Evolutionary conservation across 1,140 invertebrate species (phyloP).

Genomic region (Drosophila kanapiae): DNA sequence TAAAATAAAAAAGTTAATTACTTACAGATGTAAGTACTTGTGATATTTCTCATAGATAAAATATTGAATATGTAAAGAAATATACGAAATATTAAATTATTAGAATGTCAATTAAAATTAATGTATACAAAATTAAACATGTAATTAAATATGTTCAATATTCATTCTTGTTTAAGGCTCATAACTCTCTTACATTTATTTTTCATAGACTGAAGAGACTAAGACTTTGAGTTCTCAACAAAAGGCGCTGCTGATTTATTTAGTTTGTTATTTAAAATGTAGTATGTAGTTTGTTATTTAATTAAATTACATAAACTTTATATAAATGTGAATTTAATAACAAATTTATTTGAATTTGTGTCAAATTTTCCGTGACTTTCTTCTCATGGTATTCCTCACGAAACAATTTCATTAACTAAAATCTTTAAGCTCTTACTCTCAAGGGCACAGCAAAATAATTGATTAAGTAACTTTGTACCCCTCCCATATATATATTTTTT

Average conservation of each 20-base stretch:
- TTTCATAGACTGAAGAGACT: background rate
- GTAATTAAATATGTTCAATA: background rate
- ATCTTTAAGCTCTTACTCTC: background rate
- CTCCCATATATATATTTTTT: background rate
- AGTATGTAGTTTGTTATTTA: no score
- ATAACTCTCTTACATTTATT: background rate
- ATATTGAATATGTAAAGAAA: no score
- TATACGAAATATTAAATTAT: no score
- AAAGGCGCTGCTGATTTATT: background rate
- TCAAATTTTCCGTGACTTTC: background rate
- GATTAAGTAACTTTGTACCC: constrained; percentile 23
- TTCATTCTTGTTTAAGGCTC: background rate
- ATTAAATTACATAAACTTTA: background rate
- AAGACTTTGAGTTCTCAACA: background rate
- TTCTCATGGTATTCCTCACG: background rate
- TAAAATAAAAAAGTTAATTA: background rate
- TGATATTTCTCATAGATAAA: no score
- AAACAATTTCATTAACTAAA: constrained; percentile 22
- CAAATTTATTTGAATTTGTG: background rate
- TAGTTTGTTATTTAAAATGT: no score
- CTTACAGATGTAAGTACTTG: no score
- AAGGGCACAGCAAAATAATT: constrained; percentile 17
- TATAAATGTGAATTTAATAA: background rate
- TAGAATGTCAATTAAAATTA: no score
- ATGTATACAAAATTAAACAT: no score